Evolutionary conservation across 2,888 invertebrate genomes (phyloP).

Genomic region (Himalopsyche japonica): DNA sequence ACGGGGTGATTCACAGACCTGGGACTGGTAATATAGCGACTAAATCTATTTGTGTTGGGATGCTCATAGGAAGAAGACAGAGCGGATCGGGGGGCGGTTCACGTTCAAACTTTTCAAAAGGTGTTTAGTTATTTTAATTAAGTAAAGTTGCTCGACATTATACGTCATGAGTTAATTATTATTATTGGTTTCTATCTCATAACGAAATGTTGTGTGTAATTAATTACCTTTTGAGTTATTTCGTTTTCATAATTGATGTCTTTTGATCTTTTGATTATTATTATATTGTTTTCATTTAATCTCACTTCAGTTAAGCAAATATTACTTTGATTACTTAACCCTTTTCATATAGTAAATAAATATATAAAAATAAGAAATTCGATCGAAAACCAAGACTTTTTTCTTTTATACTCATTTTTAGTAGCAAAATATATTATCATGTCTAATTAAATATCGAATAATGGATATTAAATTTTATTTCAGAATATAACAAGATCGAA

Average conservation of each 20-base stretch:
- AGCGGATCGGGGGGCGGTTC: neutral
- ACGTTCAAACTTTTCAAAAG: neutral
- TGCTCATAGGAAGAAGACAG: neutral
- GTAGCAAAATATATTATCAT: too few species aligned
- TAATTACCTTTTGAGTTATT: neutral
- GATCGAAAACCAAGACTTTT: too few species aligned
- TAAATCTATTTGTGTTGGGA: constrained; percentile 38
- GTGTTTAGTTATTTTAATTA: neutral
- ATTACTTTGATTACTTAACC: neutral
- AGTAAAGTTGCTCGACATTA: neutral
- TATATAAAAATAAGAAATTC: too few species aligned
- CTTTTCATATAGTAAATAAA: too few species aligned
- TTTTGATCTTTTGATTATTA: neutral
- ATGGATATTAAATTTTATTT: too few species aligned
- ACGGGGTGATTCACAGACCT: constrained; percentile 38
- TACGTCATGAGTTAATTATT: neutral
- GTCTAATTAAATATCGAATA: too few species aligned
- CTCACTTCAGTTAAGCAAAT: neutral
- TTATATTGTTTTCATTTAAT: neutral
- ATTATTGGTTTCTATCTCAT: neutral
- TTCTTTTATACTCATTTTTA: too few species aligned
- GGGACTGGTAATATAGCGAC: constrained; percentile 40
- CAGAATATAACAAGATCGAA: too few species aligned
- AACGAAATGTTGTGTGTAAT: neutral
- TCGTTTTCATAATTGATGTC: neutral